A percentile compares a stretch with the other conserved stretches of the same genome.
These are phyloP conservation scores for Cisticola juncidis DNA, from an alignment of 2,113 vertebrate species.

Conservation along the genomic window DNA sequence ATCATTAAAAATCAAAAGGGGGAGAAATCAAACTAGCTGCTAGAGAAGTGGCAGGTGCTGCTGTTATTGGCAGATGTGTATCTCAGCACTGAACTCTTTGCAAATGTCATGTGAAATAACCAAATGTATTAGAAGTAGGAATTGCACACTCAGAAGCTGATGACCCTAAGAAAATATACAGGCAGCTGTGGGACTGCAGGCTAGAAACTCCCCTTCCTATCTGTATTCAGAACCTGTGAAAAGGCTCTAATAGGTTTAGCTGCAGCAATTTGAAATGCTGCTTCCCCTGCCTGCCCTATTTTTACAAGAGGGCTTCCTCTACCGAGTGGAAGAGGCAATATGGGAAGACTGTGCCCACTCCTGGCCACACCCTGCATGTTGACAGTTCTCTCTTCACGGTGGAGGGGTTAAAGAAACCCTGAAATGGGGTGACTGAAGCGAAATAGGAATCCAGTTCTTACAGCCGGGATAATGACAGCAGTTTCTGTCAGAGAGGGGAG, in stretches of 20 bases:
- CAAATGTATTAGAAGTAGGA: neutral
- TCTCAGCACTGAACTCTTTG: neutral
- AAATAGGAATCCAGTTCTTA: rapidly evolving
- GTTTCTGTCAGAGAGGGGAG: neutral
- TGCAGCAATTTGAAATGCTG: neutral
- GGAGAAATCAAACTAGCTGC: neutral
- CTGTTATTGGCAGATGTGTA: neutral
- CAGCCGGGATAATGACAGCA: neutral
- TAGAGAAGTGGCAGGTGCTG: neutral
- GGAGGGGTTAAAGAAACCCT: neutral
- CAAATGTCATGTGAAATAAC: neutral
- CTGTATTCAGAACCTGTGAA: neutral
- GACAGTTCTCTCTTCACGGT: neutral
- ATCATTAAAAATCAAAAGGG: neutral
- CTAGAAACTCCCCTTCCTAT: neutral
- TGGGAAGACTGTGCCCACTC: neutral
- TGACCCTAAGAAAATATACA: neutral
- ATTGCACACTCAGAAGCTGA: neutral
- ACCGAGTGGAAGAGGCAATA: neutral
- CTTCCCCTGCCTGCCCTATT: neutral
- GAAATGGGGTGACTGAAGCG: neutral
- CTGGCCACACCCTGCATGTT: neutral
- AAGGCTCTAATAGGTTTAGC: neutral
- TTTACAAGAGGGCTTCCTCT: neutral
- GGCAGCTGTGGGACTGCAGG: neutral